Evolutionary conservation across 2,888 invertebrate species (phyloP).

Genomic region (Tanypteryx hageni): DNA sequence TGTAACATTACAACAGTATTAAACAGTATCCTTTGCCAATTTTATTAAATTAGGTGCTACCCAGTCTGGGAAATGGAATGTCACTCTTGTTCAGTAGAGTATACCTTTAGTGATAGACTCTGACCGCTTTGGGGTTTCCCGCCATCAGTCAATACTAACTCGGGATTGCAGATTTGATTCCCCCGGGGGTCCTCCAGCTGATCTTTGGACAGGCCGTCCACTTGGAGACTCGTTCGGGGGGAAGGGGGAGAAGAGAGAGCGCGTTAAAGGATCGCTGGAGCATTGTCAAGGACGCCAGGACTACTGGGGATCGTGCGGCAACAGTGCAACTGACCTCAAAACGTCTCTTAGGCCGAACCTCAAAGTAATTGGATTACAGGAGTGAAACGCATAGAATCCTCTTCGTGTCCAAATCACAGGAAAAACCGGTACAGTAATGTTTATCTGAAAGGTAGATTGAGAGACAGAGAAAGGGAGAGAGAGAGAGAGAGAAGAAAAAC

Average conservation of each 20-base stretch:
- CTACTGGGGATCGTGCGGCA: not conserved
- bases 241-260: not conserved
- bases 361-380: conserved; percentile 17
- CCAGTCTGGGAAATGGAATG: too few species aligned
- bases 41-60: too few species aligned
- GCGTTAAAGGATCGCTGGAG: not conserved
- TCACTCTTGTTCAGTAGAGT: too few species aligned
- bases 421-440: too few species aligned
- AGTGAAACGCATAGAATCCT: not conserved
- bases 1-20: too few species aligned
- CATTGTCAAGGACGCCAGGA: too few species aligned
- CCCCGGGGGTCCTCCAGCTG: not conserved
- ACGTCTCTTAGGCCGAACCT: not conserved
- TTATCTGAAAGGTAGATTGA: too few species aligned
- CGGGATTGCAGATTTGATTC: not conserved
- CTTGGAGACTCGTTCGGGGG: not conserved
- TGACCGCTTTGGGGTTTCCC: not conserved
- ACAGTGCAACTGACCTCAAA: not conserved
- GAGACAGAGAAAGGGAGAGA: too few species aligned
- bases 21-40: too few species aligned
- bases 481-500: too few species aligned
- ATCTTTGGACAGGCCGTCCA: not conserved
- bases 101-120: too few species aligned
- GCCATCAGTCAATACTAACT: not conserved
- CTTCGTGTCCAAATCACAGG: too few species aligned